Evolutionary conservation across 2,797 vertebrate genomes (phyloP), one percentile per base, ranked within the genome.

Genomic region (Pseudomugil gertrudae): DNA sequence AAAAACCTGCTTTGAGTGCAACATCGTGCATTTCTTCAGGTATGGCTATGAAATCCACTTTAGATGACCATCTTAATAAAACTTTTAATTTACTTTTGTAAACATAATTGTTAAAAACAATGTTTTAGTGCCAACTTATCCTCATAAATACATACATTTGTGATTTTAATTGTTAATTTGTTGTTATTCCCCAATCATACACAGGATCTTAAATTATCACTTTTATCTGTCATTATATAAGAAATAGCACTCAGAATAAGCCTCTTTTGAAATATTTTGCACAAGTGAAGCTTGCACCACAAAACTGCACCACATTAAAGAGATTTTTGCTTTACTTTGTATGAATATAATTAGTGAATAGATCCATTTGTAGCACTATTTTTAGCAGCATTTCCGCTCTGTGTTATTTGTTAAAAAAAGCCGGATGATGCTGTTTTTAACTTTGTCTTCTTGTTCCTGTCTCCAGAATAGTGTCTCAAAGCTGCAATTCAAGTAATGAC

Each of bases 401-500:
- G 29, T 19, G 27, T 40, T 26, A 9, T 29, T 17, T 30, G 29
- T 17, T 2, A n/a, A 9, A 9, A 50, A 10, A 17, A 52, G 17
- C 23, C 35, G 2, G 4, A 47, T 21, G 45, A 24, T 0, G 50
- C 55, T 74, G 3, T 51, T 36, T 57, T 48, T 40, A 45, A 35
- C 53, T 63, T 29, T 36, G 40, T 36, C 38, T 56, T 0, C 27
- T 4, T 7, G 33, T 19, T 40, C 38, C 59, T 36, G 40, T 52
- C 58, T 50, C n/a, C 23, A 26, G 43, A 76, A 40, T 5, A 21
- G 29, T n/a, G 33, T 10, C 23, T 40, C 35, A 60, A 47, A 54
- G 24, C 69, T 5, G 30, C 64, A 55, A 59, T 73, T 74, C 57
- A 29, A 60, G 74, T 62, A 82, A 79, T 61, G 54, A 54, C 26